These are phyloP conservation scores for Clusia tigrina DNA, from an alignment of 2,888 invertebrate genomes.

Conservation along the genomic window DNA sequence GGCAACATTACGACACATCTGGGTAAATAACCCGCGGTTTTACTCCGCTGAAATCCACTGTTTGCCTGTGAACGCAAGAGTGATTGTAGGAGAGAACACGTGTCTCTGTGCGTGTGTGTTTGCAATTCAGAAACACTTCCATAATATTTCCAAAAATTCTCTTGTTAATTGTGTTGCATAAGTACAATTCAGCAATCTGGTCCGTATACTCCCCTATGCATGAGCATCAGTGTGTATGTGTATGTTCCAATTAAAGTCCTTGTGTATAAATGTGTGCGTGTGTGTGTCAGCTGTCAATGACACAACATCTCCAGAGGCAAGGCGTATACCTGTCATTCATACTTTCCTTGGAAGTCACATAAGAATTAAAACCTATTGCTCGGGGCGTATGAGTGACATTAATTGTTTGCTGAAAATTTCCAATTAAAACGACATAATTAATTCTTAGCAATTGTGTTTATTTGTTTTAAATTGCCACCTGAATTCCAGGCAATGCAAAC, in stretches of 20 bases:
- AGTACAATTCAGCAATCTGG: too few species aligned
- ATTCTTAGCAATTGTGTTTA: too few species aligned
- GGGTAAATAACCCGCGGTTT: not conserved
- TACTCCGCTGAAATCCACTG: not conserved
- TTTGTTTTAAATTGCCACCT: too few species aligned
- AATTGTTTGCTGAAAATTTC: not conserved
- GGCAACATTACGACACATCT: not conserved
- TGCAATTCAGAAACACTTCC: not conserved
- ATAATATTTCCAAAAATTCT: not conserved
- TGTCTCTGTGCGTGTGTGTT: not conserved
- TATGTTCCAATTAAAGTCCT: not conserved
- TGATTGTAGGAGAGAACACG: too few species aligned
- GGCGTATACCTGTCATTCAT: not conserved
- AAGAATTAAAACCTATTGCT: not conserved
- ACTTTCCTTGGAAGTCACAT: not conserved
- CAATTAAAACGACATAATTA: too few species aligned
- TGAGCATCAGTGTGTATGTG: not conserved
- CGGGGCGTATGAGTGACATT: constrained; percentile 2
- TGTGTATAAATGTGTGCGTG: constrained; percentile 7
- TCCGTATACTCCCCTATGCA: too few species aligned
- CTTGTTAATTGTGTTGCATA: not conserved
- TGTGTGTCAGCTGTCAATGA: constrained; percentile 7
- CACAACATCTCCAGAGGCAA: not conserved
- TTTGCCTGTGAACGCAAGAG: too few species aligned
- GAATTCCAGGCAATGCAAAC: too few species aligned